phyloP scores from a whole-genome alignment of 2,888 invertebrate genomes.

The Flabesymbios commensalis region DNA sequence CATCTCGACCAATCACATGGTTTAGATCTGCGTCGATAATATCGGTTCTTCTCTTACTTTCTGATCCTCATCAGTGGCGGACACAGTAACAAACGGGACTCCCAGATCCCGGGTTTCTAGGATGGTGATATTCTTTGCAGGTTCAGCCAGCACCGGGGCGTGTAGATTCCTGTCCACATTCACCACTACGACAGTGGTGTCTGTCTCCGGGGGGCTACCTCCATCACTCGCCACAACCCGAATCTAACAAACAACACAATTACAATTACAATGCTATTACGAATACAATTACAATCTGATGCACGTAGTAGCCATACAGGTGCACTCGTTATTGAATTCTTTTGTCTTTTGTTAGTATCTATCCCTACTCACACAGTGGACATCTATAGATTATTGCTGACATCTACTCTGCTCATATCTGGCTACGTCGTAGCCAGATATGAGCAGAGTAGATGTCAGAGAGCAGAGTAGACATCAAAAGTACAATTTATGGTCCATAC shows the following conservation, averaged over 20 bases:
- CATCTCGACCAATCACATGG: no score
- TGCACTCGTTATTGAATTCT: no score
- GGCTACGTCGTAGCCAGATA: no score
- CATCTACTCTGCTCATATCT: no score
- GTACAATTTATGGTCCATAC: no score
- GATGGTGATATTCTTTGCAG: conserved; percentile 34
- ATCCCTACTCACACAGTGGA: no score
- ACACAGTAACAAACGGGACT: conserved; percentile 26
- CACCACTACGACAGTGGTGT: conserved; percentile 34
- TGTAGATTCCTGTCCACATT: conserved; percentile 41
- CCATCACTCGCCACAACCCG: conserved; percentile 43
- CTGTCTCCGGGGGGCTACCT: conserved; percentile 37
- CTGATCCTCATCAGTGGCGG: conserved; percentile 43
- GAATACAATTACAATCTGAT: not conserved
- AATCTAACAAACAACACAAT: conserved; percentile 24
- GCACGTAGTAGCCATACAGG: no score
- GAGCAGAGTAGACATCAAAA: no score
- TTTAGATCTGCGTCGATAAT: not conserved
- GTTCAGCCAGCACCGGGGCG: conserved; percentile 20
- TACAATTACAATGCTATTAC: not conserved
- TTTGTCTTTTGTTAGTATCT: no score
- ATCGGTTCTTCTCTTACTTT: conserved; percentile 39
- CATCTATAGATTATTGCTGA: no score
- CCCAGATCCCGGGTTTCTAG: conserved; percentile 44
- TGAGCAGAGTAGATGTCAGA: no score